Evolutionary conservation across 2,888 invertebrate genomes (phyloP).

Genomic region (Synanthedon andrenaeformis): DNA sequence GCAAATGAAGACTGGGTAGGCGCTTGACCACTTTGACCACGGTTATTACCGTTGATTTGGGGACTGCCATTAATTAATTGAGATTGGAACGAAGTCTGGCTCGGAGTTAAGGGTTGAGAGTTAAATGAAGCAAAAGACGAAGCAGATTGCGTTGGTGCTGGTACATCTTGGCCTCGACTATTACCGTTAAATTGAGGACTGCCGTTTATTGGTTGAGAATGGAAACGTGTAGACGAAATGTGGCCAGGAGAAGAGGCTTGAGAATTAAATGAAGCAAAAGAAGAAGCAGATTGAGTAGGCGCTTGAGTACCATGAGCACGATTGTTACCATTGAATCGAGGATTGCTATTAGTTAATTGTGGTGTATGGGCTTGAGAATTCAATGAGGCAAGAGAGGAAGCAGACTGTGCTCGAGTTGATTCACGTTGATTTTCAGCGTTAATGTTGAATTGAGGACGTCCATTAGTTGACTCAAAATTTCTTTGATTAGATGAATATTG

Average conservation of each 20-base stretch:
- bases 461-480: slow-evolving; percentile 9
- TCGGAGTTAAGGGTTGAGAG: background rate
- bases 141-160: background rate
- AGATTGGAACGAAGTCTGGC: background rate
- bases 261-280: slow-evolving; percentile 5
- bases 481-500: slow-evolving; percentile 5
- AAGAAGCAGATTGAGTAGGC: slow-evolving; percentile 7
- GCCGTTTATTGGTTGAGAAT: background rate
- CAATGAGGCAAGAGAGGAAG: too few relatives aligned
- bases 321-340: slow-evolving; percentile 5
- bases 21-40: slow-evolving; percentile 1
- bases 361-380: too few relatives aligned
- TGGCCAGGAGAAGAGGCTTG: background rate
- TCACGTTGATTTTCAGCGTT: background rate
- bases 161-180: background rate
- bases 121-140: background rate
- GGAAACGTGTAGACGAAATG: too few relatives aligned
- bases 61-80: background rate
- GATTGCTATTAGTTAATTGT: slow-evolving; percentile 5
- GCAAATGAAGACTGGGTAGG: slow-evolving; percentile 8
- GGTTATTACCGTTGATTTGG: slow-evolving; percentile 1
- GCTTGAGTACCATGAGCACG: slow-evolving; percentile 1
- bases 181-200: background rate
- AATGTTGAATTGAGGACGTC: slow-evolving; percentile 6
- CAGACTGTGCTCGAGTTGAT: too few relatives aligned